Base-by-base conservation (phyloP, 2,113 vertebrate genomes). In the Brienomyrus brachyistius region DNA sequence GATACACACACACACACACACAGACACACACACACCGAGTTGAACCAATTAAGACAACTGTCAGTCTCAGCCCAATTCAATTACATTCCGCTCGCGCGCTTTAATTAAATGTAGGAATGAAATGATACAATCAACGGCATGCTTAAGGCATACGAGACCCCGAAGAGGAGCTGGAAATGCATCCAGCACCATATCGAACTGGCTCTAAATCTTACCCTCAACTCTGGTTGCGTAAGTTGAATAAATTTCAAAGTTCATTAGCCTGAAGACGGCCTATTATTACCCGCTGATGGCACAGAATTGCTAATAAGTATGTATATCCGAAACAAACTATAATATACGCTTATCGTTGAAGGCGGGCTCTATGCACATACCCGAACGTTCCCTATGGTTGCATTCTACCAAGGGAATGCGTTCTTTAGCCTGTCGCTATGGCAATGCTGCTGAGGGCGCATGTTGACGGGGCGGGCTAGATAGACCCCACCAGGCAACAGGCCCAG, bases 21-120 rank as follows among this genome's bases (percentile, higher is more conserved):
- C 70, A 31, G 31, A 15, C 8, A 66, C 59, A 62, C 9, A 35
- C 31, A 43, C 27, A 2, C 89, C 10, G 59, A 84, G 50, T 90
- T 90, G 48, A 74, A 90, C n/a, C 84, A 74, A 70, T 90, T 86
- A 90, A 86, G 27, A 90, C 80, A 45, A 89, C 83, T 74, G 89
- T 87, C 89, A 87, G 56, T 90, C 89, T 74, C 21, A 13, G 4
- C 43, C 86, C 83, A 87, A 52, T 90, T 90, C 85, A 90, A 87
- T 87, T 80, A 80, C 66, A 54, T 87, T 90, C 52, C 43, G 62
- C 59, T 86, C 66, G 66, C 84, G 77, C 54, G 66, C 86, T 90
- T 80, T 87, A 77, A 90, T 90, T 87, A 43, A 90, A 77, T 50
- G 66, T 70, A 70, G 47, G 59, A 90, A 87, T 35, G 56, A 51